These are phyloP conservation scores for Pogona vitticeps DNA, from an alignment of 2,113 vertebrate genomes.

Conservation along the genomic window DNA sequence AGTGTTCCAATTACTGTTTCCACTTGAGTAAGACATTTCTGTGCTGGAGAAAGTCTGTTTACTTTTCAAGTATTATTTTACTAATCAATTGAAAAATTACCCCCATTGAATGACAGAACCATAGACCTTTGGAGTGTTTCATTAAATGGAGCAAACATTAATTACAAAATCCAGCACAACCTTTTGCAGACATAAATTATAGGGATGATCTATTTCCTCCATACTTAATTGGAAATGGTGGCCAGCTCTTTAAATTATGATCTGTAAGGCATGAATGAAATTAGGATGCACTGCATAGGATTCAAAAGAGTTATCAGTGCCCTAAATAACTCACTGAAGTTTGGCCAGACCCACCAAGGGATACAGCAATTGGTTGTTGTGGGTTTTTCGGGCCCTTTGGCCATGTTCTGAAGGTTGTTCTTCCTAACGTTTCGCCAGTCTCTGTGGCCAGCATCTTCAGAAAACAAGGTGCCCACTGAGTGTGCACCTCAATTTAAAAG, in stretches of 20 bases:
- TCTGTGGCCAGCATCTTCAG: no score
- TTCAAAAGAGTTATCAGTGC: conserved; percentile 61
- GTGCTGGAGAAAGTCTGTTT: conserved; percentile 89
- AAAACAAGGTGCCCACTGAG: no score
- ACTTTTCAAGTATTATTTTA: conserved; percentile 94
- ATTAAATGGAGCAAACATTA: conserved; percentile 87
- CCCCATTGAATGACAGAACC: conserved; percentile 89
- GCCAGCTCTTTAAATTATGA: conserved; percentile 91
- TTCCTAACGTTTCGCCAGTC: no score
- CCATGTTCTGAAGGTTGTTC: no score
- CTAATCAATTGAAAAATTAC: conserved; percentile 97
- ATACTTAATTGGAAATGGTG: conserved; percentile 87
- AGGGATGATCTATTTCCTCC: conserved; percentile 88
- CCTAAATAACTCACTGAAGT: conserved; percentile 53
- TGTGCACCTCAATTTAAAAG: no score
- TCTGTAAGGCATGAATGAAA: conserved; percentile 88
- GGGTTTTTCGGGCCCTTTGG: no score
- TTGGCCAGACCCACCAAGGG: conserved; percentile 17
- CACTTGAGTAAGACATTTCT: conserved; percentile 88
- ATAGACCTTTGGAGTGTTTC: conserved; percentile 88
- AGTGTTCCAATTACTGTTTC: conserved; percentile 84
- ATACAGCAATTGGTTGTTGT: neutral
- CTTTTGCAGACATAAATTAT: conserved; percentile 89
- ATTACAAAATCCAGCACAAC: conserved; percentile 81
- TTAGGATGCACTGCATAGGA: conserved; percentile 83